Evolutionary conservation across 1,140 invertebrate species (phyloP).

Genomic region (Pseudomyrmex gracilis): DNA sequence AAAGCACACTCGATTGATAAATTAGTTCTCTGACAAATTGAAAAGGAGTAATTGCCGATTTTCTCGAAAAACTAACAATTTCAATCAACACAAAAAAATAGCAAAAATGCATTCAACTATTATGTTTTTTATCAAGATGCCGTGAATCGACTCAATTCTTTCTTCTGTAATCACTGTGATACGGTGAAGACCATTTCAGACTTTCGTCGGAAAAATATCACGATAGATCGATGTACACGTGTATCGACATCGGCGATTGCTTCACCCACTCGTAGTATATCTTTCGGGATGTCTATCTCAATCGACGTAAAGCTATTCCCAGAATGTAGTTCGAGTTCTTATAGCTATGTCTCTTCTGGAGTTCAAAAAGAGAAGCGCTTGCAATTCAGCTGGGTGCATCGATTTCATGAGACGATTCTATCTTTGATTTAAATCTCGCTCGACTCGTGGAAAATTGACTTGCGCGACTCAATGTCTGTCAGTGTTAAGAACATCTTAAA

Average conservation of each 20-base stretch:
- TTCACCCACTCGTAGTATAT: conserved; percentile 26
- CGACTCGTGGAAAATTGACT: conserved; percentile 48
- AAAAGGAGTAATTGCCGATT: background rate
- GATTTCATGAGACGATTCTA: background rate
- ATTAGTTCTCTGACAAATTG: conserved; percentile 10
- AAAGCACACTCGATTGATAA: background rate
- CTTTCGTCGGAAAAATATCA: background rate
- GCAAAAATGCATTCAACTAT: background rate
- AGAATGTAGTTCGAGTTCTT: conserved; percentile 8
- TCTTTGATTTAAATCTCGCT: conserved; percentile 65
- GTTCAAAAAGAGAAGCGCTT: conserved; percentile 1
- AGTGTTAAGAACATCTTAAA: background rate
- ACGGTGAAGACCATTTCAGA: background rate
- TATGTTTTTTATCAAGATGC: background rate
- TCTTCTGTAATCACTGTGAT: background rate
- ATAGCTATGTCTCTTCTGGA: conserved; percentile 7
- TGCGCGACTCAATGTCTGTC: background rate
- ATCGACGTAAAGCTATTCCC: conserved; percentile 44
- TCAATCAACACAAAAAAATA: background rate
- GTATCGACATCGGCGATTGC: background rate
- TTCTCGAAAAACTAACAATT: background rate
- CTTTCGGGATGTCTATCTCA: conserved; percentile 31
- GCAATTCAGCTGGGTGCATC: background rate
- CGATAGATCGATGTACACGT: background rate
- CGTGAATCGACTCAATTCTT: background rate